A percentile compares a stretch with the other conserved stretches of the same genome.
Evolutionary conservation across 2,113 vertebrate species (phyloP).

Genomic region (Pelecanus crispus): DNA sequence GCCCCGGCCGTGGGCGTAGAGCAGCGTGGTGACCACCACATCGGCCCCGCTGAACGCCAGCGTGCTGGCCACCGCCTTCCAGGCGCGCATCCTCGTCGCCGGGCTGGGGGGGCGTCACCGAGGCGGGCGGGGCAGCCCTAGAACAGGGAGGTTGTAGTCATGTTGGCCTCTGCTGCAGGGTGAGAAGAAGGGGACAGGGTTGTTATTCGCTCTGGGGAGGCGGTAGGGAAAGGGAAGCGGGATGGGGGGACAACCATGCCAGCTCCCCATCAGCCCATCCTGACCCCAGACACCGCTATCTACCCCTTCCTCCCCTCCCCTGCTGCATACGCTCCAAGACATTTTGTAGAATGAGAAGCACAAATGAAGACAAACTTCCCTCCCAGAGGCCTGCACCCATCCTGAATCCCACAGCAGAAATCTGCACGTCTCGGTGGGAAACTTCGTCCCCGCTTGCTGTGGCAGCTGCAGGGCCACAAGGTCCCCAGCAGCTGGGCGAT

Average conservation of each 20-base stretch:
- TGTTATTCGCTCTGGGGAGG: background rate
- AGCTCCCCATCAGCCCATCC: background rate
- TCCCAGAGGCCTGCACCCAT: background rate
- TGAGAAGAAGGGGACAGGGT: background rate
- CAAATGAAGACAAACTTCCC: background rate
- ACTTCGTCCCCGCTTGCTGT: background rate
- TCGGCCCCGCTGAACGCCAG: conserved; percentile 77
- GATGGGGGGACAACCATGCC: rapidly evolving
- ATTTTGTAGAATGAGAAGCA: background rate
- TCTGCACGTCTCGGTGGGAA: background rate
- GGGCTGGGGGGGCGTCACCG: background rate
- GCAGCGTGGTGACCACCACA: conserved; percentile 76
- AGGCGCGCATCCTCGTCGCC: conserved; percentile 69
- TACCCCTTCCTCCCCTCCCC: background rate
- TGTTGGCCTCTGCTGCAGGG: background rate
- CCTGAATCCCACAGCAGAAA: background rate
- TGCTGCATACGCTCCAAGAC: rapidly evolving
- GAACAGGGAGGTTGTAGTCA: background rate
- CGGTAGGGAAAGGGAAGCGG: background rate
- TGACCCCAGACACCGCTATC: background rate
- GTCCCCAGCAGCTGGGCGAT: background rate
- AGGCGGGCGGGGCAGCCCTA: background rate
- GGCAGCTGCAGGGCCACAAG: rapidly evolving
- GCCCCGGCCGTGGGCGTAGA: conserved; percentile 77
- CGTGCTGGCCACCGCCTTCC: conserved; percentile 67